These are phyloP conservation scores for Pelobates cultripes DNA, from an alignment of 2,797 vertebrate genomes.

Conservation along the genomic window DNA sequence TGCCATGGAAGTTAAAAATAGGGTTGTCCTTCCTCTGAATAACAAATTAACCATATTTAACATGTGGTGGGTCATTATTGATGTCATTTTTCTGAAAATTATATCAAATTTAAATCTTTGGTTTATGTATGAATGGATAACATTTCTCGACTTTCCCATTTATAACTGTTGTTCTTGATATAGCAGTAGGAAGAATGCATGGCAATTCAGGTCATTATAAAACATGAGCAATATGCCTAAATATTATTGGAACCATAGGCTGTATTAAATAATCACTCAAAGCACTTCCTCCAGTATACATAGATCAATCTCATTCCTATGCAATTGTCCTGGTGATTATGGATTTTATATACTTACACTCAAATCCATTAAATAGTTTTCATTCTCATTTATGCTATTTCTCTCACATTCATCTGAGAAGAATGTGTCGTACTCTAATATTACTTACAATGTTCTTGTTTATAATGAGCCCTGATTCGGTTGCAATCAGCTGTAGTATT, in stretches of 20 bases:
- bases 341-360: conserved; percentile 41
- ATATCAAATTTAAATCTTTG: neutral
- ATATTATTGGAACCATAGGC: conserved; percentile 22
- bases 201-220: conserved; percentile 43
- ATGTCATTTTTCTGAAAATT: too few species aligned
- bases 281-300: conserved; percentile 32
- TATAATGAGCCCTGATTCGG: conserved; percentile 49
- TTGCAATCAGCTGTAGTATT: conserved; percentile 54
- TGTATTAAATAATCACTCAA: conserved; percentile 38
- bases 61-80: too few species aligned
- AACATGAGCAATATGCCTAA: conserved; percentile 24
- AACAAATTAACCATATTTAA: too few species aligned
- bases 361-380: conserved; percentile 39
- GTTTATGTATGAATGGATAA: neutral
- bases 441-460: conserved; percentile 52
- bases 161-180: conserved; percentile 10
- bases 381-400: conserved; percentile 38
- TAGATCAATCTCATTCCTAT: conserved; percentile 40
- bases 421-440: conserved; percentile 47
- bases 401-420: conserved; percentile 29
- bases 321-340: conserved; percentile 40
- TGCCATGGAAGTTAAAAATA: too few species aligned
- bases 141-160: neutral
- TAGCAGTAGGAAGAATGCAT: conserved; percentile 32
- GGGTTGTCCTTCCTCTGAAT: too few species aligned